phyloP scores from a whole-genome alignment of 37 sponge, comb jelly and placozoan genomes.

The Lycopodina hypogea region DNA sequence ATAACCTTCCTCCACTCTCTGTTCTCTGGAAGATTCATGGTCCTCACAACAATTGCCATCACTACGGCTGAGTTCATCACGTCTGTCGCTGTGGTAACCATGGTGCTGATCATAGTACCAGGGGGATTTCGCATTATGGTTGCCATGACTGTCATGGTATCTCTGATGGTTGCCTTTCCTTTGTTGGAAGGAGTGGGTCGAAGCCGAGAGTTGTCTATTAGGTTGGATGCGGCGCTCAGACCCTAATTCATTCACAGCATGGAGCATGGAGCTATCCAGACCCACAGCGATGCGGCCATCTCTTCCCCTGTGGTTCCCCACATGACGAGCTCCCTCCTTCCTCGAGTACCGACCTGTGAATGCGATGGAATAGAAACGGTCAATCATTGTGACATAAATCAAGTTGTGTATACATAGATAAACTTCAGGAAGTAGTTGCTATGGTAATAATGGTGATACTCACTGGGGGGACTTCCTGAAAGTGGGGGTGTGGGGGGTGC shows the following conservation, averaged over 20 bases:
- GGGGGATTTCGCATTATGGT: background rate
- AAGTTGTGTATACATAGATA: no score
- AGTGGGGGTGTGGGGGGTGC: no score
- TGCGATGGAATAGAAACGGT: background rate
- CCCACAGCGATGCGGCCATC: constrained; percentile 11
- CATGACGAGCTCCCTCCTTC: background rate
- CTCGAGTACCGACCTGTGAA: background rate
- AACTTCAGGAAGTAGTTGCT: no score
- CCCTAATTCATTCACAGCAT: background rate
- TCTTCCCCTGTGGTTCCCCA: background rate
- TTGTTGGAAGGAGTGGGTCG: background rate
- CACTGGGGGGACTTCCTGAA: no score
- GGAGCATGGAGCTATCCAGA: background rate
- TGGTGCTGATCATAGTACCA: background rate
- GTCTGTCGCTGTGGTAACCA: background rate
- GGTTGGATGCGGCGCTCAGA: no score
- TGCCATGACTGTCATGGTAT: background rate
- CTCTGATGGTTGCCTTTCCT: background rate
- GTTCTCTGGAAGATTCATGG: background rate
- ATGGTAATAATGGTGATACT: no score
- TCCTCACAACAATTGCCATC: background rate
- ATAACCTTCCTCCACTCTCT: background rate
- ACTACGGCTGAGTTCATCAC: background rate
- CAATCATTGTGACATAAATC: no score
- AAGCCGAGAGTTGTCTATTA: no score